Base-by-base conservation (phyloP, 2,888 invertebrate species). In the Scaptomyza reducta region DNA sequence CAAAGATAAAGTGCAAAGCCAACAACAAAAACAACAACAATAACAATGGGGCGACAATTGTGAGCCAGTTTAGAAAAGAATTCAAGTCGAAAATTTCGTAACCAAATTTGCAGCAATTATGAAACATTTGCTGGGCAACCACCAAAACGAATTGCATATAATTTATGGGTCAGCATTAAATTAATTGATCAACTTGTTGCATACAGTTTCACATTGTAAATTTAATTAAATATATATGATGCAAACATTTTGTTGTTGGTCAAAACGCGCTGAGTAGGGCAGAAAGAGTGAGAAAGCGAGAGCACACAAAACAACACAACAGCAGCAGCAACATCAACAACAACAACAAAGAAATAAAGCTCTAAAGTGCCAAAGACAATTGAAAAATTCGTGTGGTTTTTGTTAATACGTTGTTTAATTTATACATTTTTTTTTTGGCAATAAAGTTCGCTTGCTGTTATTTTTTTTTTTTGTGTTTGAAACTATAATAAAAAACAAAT, bases 101-200 rank as follows among this genome's bases (percentile, higher is more conserved):
- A 70, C 42, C 53, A 33, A 58, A 42, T 18, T 33, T 38, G 35
- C 35, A 25, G 14, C 45, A 31, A 3, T 14, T 6, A n/a, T 2
- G n/a, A n/a, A 6, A 35, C 22, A 22, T 22, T n/a, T n/a, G n/a
- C n/a, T n/a, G n/a, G n/a, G n/a, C n/a, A n/a, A n/a, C n/a, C n/a
- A n/a, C n/a, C n/a, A n/a, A n/a, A n/a, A n/a, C n/a, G n/a, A 33
- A 25, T 33, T 22, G 5, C 31, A 10, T 6, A 3, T 9, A 2
- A 18, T 49, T 25, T 25, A 25, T 25, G 2, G 2, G 25, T 25
- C 3, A n/a, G n/a, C 35, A 50, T 22, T 56, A 29, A 40, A 49
- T 51, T 53, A 65, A 62, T 54, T 67, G 42, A 64, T 69, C 86
- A 81, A 81, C 81, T 85, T 87, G 81, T 81, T 81, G 81, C 77